A percentile compares a stretch with the other conserved stretches of the same genome.
Evolutionary conservation across 2,113 vertebrate species (phyloP).

Genomic region (Nycticorax nycticorax): DNA sequence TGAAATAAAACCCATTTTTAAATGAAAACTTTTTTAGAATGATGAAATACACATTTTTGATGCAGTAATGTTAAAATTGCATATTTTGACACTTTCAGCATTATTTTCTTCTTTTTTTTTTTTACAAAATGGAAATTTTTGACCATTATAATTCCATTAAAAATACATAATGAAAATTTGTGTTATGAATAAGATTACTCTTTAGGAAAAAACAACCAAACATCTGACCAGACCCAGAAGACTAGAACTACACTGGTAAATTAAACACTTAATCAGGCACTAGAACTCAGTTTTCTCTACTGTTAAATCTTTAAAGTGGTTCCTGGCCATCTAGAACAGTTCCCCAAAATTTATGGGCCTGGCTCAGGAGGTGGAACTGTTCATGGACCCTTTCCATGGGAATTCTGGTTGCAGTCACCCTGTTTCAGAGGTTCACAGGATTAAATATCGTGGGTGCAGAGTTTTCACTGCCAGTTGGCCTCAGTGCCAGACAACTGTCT

Average conservation of each 20-base stretch:
- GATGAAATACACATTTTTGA: neutral
- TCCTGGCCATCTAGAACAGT: neutral
- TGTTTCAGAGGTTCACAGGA: neutral
- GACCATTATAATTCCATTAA: neutral
- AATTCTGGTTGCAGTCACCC: neutral
- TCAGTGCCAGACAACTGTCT: neutral
- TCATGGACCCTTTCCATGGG: neutral
- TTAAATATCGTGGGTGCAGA: neutral
- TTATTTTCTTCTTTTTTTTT: neutral
- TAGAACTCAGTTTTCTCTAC: neutral
- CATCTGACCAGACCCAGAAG: neutral
- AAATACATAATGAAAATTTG: neutral
- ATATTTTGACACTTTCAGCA: accelerated
- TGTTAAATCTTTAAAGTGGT: neutral
- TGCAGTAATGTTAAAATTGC: neutral
- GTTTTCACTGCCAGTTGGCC: neutral
- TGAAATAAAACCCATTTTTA: neutral
- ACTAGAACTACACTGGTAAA: neutral
- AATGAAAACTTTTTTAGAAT: neutral
- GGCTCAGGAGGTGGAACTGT: neutral
- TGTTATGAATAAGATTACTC: neutral
- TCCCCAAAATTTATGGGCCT: neutral
- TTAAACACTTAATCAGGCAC: neutral
- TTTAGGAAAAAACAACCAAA: neutral
- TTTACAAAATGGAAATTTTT: neutral